phyloP scores from a whole-genome alignment of 2,888 invertebrate genomes.

The Scelioninae gen. 2 region DNA sequence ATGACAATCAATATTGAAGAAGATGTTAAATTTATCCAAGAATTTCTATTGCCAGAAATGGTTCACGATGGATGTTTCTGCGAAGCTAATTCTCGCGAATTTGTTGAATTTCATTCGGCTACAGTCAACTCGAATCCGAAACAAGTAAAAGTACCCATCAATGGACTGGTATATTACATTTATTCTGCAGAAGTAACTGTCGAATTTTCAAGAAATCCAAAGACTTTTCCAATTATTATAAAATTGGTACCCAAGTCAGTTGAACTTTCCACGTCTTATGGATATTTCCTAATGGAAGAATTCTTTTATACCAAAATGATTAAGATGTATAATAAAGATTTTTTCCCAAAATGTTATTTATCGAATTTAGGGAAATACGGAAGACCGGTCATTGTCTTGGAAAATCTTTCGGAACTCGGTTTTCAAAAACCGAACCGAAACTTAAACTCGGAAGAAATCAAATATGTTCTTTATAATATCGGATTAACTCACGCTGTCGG shows the following conservation, averaged over 20 bases:
- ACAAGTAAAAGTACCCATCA: conserved; percentile 10
- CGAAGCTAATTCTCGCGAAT: conserved; percentile 69
- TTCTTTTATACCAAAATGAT: conserved; percentile 69
- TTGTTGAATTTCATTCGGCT: conserved; percentile 68
- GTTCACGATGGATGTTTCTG: conserved; percentile 69
- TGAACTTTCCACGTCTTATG: conserved; percentile 51
- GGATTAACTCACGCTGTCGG: conserved; percentile 68
- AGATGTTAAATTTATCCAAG: conserved; percentile 60
- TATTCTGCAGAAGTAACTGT: conserved; percentile 64
- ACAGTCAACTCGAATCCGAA: conserved; percentile 54
- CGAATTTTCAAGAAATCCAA: conserved; percentile 67
- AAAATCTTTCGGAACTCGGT: conserved; percentile 66
- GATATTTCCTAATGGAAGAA: conserved; percentile 69
- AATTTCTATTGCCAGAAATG: conserved; percentile 56
- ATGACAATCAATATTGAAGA: too few relatives aligned
- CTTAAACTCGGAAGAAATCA: conserved; percentile 66
- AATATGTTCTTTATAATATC: conserved; percentile 63
- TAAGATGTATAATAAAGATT: conserved; percentile 59
- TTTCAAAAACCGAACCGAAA: conserved; percentile 57
- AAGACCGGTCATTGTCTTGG: conserved; percentile 68
- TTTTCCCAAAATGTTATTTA: conserved; percentile 67
- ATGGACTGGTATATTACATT: conserved; percentile 9
- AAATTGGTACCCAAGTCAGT: conserved; percentile 64
- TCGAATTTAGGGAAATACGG: conserved; percentile 70
- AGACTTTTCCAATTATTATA: conserved; percentile 65